Base-by-base conservation (phyloP, 2,797 vertebrate genomes). In the Botia kubotai region DNA sequence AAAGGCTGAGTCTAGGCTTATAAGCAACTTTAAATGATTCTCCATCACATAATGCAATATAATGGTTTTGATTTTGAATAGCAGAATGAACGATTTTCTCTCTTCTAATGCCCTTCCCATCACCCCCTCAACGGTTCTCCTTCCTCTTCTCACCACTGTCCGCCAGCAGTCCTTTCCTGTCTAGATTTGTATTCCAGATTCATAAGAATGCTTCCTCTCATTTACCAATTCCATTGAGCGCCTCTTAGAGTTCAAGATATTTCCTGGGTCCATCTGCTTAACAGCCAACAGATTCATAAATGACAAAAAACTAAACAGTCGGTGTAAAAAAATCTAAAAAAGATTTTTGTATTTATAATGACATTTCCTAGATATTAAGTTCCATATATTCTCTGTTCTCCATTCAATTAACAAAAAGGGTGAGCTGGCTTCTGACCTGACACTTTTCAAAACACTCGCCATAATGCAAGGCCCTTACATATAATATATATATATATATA, bases 151-250 rank as follows among this genome's bases (percentile, higher is more conserved):
- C 53, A 36, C 58, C 75, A 63, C 50, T 68, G 68, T 36, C 69
- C n/a, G 13, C 57, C 65, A 71, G 74, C 57, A 68, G 70, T n/a
- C 16, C 70, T 78, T 80, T 72, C 69, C 75, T 72, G 52, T 36
- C 66, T 36, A 75, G 57, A 70, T 81, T 84, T 66, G 60, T 75
- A 79, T 77, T 78, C 60, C 16, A 76, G 62, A 82, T 80, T 76
- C 65, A 75, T 66, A 68, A 68, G 67, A 82, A 75, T 46, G 16
- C 77, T 72, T 80, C 26, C 65, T 13, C 39, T 71, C 66, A 23
- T 50, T 52, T 62, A 66, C 72, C 17, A 1, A 72, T 72, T n/a
- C 6, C 19, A 65, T 43, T 67, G n/a, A 67, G 50, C 65, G 33
- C 46, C 75, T 63, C 23, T 14, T n/a, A 72, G 46, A 63, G 77